These are phyloP conservation scores for Pycnonotus jocosus DNA, from an alignment of 2,113 vertebrate species.

Conservation along the genomic window DNA sequence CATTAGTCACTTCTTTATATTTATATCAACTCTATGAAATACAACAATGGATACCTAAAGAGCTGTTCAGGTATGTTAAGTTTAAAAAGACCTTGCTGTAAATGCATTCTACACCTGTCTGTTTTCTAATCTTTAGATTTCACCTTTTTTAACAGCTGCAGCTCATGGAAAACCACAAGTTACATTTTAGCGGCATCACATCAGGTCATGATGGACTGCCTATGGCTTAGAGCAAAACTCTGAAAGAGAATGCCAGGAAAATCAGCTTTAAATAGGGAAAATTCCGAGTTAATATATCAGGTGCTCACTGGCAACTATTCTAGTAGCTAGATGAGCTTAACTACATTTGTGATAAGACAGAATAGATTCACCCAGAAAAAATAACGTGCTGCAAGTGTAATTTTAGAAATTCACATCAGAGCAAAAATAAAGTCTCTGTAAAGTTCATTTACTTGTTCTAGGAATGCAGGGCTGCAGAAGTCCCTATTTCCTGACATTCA, in stretches of 20 bases:
- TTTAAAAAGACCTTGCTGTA: background rate
- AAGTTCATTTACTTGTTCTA: background rate
- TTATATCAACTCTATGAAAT: background rate
- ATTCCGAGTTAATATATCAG: background rate
- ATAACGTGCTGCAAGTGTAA: fast-evolving
- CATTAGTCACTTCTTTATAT: background rate
- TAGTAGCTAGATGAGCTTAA: background rate
- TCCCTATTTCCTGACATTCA: background rate
- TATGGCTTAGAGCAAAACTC: background rate
- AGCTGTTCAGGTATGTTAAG: background rate
- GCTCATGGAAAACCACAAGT: background rate
- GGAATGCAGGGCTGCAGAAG: background rate
- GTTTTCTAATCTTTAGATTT: background rate
- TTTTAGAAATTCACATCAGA: background rate
- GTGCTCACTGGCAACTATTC: background rate
- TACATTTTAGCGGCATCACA: background rate
- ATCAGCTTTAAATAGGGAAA: background rate
- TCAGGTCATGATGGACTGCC: background rate
- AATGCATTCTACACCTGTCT: background rate
- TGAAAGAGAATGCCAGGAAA: background rate
- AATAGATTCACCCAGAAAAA: background rate
- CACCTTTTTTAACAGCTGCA: background rate
- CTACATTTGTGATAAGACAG: background rate
- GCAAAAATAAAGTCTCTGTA: background rate
- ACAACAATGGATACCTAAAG: background rate